These are phyloP conservation scores for Melanaphis sacchari DNA, from an alignment of 1,140 invertebrate genomes.

Conservation along the genomic window DNA sequence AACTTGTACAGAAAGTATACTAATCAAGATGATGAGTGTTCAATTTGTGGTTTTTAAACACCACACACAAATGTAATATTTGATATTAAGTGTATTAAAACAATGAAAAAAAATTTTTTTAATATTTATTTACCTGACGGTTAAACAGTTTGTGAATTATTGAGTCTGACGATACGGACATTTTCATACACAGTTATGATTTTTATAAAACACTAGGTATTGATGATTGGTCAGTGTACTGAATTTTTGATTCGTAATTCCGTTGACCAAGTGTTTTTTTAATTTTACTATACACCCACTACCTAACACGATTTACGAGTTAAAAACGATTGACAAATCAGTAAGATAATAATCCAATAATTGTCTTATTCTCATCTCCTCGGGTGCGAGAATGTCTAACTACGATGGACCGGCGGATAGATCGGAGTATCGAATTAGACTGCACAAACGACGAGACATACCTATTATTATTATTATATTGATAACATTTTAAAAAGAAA, in stretches of 20 bases:
- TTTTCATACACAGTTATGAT: not conserved
- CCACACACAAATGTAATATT: not conserved
- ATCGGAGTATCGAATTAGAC: not conserved
- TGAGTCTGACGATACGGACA: conserved; percentile 3
- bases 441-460: not conserved
- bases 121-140: conserved; percentile 22
- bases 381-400: not conserved
- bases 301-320: not conserved
- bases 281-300: not conserved
- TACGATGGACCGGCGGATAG: not conserved
- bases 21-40: not conserved
- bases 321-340: not conserved
- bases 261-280: not conserved
- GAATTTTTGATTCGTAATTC: not conserved
- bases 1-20: not conserved
- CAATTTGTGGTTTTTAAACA: not conserved
- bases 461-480: not conserved
- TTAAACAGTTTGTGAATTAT: conserved; percentile 32
- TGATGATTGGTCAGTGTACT: not conserved
- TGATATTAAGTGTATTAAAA: not conserved
- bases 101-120: not conserved
- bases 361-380: not conserved
- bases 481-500: not conserved
- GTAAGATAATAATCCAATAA: not conserved
- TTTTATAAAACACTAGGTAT: not conserved